Evolutionary conservation across 2,797 vertebrate species (phyloP), one percentile per base, ranked within the genome.

Genomic region (Gallinago solitaria): DNA sequence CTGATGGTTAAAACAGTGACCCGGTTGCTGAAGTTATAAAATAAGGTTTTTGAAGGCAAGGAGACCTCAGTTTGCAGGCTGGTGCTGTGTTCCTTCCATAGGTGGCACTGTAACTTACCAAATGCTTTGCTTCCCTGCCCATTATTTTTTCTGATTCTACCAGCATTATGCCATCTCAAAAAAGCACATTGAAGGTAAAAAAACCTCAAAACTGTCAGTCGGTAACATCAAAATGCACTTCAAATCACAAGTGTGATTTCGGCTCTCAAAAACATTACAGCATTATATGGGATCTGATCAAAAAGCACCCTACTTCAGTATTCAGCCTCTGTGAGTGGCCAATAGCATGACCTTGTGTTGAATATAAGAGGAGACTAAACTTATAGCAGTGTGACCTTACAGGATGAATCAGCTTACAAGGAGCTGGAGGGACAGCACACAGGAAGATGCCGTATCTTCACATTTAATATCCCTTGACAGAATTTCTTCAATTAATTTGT

Each of bases 21-120:
- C 73, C 20, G 9, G 11, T 9, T 68, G 73, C 28, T 69, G 48
- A 86, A 78, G 80, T 24, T 32, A 27, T 6, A 33, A 83, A 69
- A 16, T 4, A 18, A 57, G 13, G n/a, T 11, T 84, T 65, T 13
- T 20, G 63, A 76, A 45, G 63, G 80, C 39, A 28, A 24, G 2
- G 45, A 32, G 43, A 35, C 5, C 23, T 37, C 50, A 7, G 64
- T 64, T 53, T 50, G 57, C 45, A 39, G 61, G 79, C 61, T 78
- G 69, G 25, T 79, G 74, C 63, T 64, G 19, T 11, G 9, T 43
- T 79, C 54, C 23, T 63, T 63, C 96, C 33, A 30, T 82, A 97
- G 96, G 90, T 96, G 96, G 95, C 95, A 88, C 90, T 94, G 67
- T 63, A 87, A 92, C 67, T 94, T 60, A 82, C 63, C 48, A 19